phyloP scores from a whole-genome alignment of 1,140 invertebrate species.

The Zaprionus capensis region DNA sequence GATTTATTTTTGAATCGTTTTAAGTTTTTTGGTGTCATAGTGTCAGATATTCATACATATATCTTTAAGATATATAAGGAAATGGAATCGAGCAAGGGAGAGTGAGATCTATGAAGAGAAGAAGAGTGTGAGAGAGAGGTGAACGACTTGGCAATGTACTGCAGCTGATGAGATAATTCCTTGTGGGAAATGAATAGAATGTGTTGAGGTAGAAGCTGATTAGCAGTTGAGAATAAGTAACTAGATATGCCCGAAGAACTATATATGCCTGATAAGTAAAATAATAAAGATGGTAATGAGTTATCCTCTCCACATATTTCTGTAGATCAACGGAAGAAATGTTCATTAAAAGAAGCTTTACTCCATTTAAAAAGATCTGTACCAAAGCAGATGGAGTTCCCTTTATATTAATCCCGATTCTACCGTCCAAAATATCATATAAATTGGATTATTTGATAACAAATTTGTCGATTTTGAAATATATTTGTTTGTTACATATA shows the following conservation, averaged over 20 bases:
- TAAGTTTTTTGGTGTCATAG: constrained; percentile 46
- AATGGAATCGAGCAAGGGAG: not conserved
- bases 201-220: not conserved
- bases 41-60: constrained; percentile 57
- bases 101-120: not conserved
- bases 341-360: too few species aligned
- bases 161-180: not conserved
- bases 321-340: too few species aligned
- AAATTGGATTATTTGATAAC: not conserved
- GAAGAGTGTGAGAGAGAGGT: not conserved
- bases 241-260: too few species aligned
- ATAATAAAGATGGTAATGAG: too few species aligned
- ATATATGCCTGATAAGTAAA: too few species aligned
- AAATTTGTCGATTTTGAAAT: constrained; percentile 9
- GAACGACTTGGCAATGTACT: not conserved
- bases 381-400: too few species aligned
- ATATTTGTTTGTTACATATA: not conserved
- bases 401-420: too few species aligned
- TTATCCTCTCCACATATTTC: too few species aligned
- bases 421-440: not conserved
- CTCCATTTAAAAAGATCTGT: too few species aligned
- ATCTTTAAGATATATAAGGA: not conserved
- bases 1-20: constrained; percentile 74
- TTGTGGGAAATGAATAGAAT: not conserved
- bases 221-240: too few species aligned